Conservation (phyloP, 2,113 vertebrate genomes). For the Neotragus moschatus region DNA sequence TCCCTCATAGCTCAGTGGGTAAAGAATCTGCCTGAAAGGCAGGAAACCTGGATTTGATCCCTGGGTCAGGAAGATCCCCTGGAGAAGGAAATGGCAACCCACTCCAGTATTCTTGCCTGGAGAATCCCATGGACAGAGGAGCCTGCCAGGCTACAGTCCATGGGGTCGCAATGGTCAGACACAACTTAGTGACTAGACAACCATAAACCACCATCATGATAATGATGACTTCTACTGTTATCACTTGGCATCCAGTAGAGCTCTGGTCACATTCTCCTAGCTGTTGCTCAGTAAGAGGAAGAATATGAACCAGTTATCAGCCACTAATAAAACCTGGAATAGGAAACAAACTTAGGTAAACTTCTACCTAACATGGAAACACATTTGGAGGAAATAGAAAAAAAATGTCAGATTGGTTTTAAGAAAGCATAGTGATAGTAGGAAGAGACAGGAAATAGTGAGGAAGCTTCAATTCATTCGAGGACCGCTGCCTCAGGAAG, state of each 20-base stretch:
- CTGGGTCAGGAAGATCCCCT: background rate
- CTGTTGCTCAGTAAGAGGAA: background rate
- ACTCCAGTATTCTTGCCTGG: background rate
- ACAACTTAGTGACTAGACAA: background rate
- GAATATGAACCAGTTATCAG: background rate
- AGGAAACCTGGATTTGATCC: background rate
- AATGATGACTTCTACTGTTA: background rate
- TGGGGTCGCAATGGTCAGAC: accelerated
- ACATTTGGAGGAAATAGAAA: background rate
- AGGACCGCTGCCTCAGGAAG: background rate
- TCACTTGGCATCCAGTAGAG: background rate
- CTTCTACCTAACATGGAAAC: background rate
- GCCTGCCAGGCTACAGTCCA: background rate
- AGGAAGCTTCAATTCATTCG: accelerated
- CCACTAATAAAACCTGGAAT: background rate
- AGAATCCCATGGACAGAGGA: background rate
- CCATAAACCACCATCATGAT: background rate
- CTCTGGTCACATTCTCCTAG: background rate
- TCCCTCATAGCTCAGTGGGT: background rate
- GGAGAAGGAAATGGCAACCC: background rate
- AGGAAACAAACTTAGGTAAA: background rate
- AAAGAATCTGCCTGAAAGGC: background rate
- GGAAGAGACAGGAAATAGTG: background rate
- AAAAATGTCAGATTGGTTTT: background rate
- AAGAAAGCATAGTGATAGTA: background rate